Percentiles rank a stretch among this genome's conserved stretches.
Evolutionary conservation across 2,888 invertebrate species (phyloP).

Genomic region (Eudasyphora cyanicolor): DNA sequence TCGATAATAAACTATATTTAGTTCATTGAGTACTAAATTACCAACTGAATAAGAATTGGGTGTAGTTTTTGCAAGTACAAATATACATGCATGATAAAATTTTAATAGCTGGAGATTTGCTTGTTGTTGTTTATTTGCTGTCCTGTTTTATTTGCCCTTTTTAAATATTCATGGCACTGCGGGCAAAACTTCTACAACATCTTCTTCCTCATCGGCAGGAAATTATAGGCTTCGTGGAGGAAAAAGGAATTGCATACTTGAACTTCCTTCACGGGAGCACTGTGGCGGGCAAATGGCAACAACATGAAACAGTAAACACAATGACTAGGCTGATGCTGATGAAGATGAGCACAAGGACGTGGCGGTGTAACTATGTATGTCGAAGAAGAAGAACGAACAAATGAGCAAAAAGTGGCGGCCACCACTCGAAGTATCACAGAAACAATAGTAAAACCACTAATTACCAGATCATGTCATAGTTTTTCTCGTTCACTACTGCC

Average conservation of each 20-base stretch:
- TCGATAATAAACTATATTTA: slow-evolving; percentile 36
- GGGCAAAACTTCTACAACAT: background rate
- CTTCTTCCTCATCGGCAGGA: slow-evolving; percentile 37
- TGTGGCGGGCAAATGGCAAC: background rate
- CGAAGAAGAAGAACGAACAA: too few species aligned
- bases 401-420: background rate
- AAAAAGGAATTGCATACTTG: background rate
- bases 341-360: background rate
- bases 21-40: slow-evolving; percentile 32
- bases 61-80: background rate
- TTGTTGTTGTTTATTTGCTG: too few species aligned
- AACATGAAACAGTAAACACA: background rate
- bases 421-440: background rate
- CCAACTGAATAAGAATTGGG: background rate
- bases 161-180: slow-evolving; percentile 2
- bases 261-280: slow-evolving; percentile 2
- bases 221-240: slow-evolving; percentile 42
- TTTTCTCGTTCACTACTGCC: slow-evolving; percentile 18
- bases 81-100: slow-evolving; percentile 25
- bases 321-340: background rate
- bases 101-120: slow-evolving; percentile 48
- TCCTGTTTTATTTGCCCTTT: slow-evolving; percentile 18
- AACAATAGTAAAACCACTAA: slow-evolving; percentile 55
- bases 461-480: slow-evolving; percentile 52
- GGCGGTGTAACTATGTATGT: too few species aligned